A percentile compares a stretch with the other conserved stretches of the same genome.
These are phyloP conservation scores for Opisthocomus hoazin DNA, from an alignment of 2,113 vertebrate species.

Conservation along the genomic window DNA sequence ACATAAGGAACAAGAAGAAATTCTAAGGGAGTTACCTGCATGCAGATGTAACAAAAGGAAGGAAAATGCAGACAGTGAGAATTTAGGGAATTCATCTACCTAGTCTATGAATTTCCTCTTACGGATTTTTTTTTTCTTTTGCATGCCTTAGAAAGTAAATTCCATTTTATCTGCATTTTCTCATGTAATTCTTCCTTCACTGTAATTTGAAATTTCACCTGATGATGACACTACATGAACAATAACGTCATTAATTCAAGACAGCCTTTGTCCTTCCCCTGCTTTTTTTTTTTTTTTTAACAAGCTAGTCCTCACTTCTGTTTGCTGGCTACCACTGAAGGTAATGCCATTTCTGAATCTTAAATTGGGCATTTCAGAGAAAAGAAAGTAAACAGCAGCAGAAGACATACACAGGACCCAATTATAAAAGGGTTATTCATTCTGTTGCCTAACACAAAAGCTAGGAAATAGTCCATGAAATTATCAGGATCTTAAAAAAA, in stretches of 20 bases:
- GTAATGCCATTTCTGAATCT: not conserved
- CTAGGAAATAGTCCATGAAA: not conserved
- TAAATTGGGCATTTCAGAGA: not conserved
- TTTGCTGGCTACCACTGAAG: not conserved
- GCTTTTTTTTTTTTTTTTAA: not conserved
- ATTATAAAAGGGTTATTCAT: not conserved
- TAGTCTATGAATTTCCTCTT: not conserved
- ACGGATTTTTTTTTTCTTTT: not conserved
- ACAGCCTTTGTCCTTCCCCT: not conserved
- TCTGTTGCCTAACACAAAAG: not conserved
- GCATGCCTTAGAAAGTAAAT: not conserved
- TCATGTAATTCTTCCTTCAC: not conserved
- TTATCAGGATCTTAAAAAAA: not conserved
- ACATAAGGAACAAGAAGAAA: not conserved
- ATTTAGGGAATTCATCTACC: not conserved
- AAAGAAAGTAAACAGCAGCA: not conserved
- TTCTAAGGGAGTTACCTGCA: not conserved
- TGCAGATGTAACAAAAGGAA: not conserved
- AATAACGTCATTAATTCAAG: not conserved
- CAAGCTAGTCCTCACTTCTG: not conserved
- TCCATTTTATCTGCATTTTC: not conserved
- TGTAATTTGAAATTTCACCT: not conserved
- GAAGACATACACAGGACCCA: not conserved
- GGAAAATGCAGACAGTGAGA: rapidly evolving
- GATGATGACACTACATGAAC: not conserved